Percentiles rank a stretch among this genome's conserved stretches.
Evolutionary conservation across 2,888 invertebrate genomes (phyloP).

Genomic region (Neocrepidodera transversa): DNA sequence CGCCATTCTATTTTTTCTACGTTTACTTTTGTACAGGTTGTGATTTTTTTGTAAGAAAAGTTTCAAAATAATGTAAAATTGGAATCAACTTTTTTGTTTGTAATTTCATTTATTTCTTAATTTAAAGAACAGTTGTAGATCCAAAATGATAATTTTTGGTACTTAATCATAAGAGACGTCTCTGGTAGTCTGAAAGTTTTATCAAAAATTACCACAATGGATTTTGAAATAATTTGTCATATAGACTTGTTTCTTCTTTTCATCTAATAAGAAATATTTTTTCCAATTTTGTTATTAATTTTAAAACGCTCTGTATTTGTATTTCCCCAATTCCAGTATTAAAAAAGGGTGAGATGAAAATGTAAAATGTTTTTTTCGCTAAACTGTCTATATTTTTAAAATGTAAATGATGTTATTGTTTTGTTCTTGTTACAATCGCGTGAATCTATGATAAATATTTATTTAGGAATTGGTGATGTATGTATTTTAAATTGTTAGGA

Average conservation of each 20-base stretch:
- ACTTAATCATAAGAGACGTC: no score
- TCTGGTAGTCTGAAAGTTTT: no score
- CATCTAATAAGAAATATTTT: no score
- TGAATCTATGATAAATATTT: constrained; percentile 33
- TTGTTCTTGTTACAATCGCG: constrained; percentile 45
- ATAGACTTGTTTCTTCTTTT: no score
- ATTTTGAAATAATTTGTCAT: no score
- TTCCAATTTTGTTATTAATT: no score
- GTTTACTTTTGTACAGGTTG: constrained; percentile 41
- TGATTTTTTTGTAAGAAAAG: constrained; percentile 37
- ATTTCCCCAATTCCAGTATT: constrained; percentile 45
- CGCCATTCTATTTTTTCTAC: constrained; percentile 41
- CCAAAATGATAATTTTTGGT: no score
- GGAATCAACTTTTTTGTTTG: no score
- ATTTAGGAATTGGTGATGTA: constrained; percentile 46
- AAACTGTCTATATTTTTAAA: constrained; percentile 34
- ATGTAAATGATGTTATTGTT: constrained; percentile 45
- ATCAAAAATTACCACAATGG: no score
- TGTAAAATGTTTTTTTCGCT: constrained; percentile 39
- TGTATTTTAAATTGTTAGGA: constrained; percentile 55
- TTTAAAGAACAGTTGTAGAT: no score
- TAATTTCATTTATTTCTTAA: no score
- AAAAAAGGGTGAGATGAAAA: constrained; percentile 30
- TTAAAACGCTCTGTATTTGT: constrained; percentile 18
- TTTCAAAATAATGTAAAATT: not conserved